Percentiles rank a stretch among this genome's conserved stretches.
These are phyloP conservation scores for Cyphomyrus plagiostoma DNA, from an alignment of 2,113 vertebrate genomes.

Conservation along the genomic window DNA sequence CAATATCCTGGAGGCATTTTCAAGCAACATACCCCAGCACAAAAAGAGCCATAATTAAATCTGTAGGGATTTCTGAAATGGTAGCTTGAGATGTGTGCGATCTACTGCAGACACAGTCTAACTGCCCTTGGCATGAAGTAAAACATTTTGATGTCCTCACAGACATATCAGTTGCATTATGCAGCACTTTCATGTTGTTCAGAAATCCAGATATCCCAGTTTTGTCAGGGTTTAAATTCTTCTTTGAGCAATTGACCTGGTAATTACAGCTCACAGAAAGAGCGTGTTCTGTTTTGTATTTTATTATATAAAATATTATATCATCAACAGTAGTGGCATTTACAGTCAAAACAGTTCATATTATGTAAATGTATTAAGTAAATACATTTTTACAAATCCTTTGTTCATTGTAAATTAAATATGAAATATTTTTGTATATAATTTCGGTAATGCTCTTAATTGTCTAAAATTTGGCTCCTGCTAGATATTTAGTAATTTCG, in stretches of 20 bases:
- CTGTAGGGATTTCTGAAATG: background rate
- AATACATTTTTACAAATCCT: background rate
- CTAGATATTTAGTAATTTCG: background rate
- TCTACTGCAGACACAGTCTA: background rate
- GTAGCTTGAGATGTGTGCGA: background rate
- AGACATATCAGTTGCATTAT: background rate
- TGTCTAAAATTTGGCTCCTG: background rate
- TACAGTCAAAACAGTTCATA: background rate
- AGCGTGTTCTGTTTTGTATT: background rate
- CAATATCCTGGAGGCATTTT: background rate
- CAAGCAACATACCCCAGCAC: background rate
- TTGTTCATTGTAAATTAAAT: background rate
- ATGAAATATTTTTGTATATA: background rate
- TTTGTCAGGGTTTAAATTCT: background rate
- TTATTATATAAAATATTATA: constrained; percentile 7
- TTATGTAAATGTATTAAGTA: constrained; percentile 3
- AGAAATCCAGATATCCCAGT: background rate
- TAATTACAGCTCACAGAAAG: background rate
- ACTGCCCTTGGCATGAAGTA: background rate
- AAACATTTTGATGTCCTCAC: background rate
- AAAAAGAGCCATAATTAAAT: background rate
- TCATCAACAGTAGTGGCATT: background rate
- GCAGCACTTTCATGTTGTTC: background rate
- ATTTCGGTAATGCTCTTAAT: background rate
- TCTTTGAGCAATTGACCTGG: background rate